Conservation (phyloP, 2,113 vertebrate species). For the Myrmophylax atrothorax region DNA sequence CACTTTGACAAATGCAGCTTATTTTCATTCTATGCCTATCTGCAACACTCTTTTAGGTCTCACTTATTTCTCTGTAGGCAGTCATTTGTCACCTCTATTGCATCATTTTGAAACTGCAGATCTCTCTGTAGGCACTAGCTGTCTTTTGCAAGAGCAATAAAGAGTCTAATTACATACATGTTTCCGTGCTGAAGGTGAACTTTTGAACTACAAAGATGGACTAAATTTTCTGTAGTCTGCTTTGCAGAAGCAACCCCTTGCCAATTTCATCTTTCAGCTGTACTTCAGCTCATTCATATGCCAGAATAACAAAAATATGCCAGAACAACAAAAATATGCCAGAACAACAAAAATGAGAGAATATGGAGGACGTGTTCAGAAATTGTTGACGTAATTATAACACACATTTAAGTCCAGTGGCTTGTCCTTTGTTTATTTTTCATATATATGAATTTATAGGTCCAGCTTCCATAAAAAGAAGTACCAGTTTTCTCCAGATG, state of each 20-base stretch:
- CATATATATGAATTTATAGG: neutral
- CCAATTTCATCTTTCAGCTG: neutral
- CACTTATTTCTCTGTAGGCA: slow-evolving; percentile 17
- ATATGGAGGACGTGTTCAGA: neutral
- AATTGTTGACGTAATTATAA: neutral
- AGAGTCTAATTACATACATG: slow-evolving; percentile 23
- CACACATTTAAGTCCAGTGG: neutral
- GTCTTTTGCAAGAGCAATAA: slow-evolving; percentile 41
- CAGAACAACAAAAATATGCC: neutral
- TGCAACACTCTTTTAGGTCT: slow-evolving; percentile 23
- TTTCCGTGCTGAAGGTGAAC: slow-evolving; percentile 43
- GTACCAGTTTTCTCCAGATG: neutral
- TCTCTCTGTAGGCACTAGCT: slow-evolving; percentile 9
- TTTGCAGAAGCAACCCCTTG: neutral
- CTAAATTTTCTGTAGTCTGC: neutral
- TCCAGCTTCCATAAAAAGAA: neutral
- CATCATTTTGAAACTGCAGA: slow-evolving; percentile 31
- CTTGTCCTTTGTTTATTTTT: neutral
- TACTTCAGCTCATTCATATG: neutral
- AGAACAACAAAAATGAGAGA: neutral
- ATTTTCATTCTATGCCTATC: slow-evolving; percentile 50
- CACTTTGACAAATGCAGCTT: slow-evolving; percentile 24
- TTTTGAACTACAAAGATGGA: slow-evolving; percentile 42
- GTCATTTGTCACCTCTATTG: slow-evolving; percentile 46
- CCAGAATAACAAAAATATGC: no score